A percentile compares a stretch with the other conserved stretches of the same genome.
Evolutionary conservation across 2,888 invertebrate genomes (phyloP).

Genomic region (Xylota segnis): DNA sequence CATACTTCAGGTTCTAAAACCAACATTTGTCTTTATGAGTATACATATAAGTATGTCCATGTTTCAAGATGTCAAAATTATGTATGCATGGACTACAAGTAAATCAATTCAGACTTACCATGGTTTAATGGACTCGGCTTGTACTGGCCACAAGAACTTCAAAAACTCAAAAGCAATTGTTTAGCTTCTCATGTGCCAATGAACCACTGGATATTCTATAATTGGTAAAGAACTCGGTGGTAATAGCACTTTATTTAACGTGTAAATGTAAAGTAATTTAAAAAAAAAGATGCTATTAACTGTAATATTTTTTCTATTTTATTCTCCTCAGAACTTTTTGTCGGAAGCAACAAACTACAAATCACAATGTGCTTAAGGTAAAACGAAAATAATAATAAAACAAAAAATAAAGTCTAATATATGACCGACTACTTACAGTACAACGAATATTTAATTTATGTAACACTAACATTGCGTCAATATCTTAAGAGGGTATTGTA

Average conservation of each 20-base stretch:
- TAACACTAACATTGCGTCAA: constrained; percentile 16
- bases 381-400: not conserved
- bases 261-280: too few relatives aligned
- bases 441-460: constrained; percentile 28
- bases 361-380: constrained; percentile 9
- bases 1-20: too few relatives aligned
- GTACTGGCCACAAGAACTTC: not conserved
- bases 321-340: not conserved
- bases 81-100: too few relatives aligned
- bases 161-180: not conserved
- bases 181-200: not conserved
- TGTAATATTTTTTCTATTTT: not conserved
- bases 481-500: constrained; percentile 21
- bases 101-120: too few relatives aligned
- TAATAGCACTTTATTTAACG: not conserved
- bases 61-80: too few relatives aligned
- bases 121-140: too few relatives aligned
- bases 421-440: constrained; percentile 30
- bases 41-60: too few relatives aligned
- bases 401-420: not conserved
- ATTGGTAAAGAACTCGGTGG: not conserved
- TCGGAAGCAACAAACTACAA: constrained; percentile 1
- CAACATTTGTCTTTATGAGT: too few relatives aligned
- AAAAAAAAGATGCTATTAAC: not conserved
- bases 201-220: not conserved